These are phyloP conservation scores for Plectus sambesii DNA, from an alignment of 1,140 invertebrate genomes.

Conservation along the genomic window DNA sequence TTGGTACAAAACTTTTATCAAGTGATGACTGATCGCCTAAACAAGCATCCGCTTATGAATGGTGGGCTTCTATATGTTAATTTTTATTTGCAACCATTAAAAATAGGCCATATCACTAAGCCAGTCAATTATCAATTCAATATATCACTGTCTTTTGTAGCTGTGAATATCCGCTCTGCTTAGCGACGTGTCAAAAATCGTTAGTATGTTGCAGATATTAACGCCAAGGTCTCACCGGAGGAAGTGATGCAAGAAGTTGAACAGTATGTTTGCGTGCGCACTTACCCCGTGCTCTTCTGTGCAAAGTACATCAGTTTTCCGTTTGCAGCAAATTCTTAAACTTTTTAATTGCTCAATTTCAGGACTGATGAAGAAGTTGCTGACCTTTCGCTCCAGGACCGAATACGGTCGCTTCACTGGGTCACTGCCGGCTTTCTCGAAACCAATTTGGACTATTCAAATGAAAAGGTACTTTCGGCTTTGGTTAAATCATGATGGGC, in stretches of 20 bases:
- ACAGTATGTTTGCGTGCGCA: slow-evolving; percentile 33
- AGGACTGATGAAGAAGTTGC: slow-evolving; percentile 43
- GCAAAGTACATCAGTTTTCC: slow-evolving; percentile 21
- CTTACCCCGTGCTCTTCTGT: slow-evolving; percentile 34
- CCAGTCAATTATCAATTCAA: slow-evolving; percentile 3
- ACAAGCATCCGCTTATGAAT: too few relatives aligned
- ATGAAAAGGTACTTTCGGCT: slow-evolving; percentile 25
- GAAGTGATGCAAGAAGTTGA: slow-evolving; percentile 35
- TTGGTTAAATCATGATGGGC: too few relatives aligned
- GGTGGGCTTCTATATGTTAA: too few relatives aligned
- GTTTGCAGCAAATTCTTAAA: background rate
- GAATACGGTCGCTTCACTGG: slow-evolving; percentile 86
- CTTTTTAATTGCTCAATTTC: too few relatives aligned
- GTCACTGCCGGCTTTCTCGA: slow-evolving; percentile 84
- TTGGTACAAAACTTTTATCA: slow-evolving; percentile 80
- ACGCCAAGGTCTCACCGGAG: slow-evolving; percentile 13
- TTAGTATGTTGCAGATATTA: background rate
- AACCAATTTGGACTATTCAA: slow-evolving; percentile 33
- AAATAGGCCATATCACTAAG: too few relatives aligned
- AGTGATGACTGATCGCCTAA: slow-evolving; percentile 63
- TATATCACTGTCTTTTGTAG: background rate
- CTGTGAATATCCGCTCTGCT: background rate
- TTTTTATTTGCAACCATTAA: too few relatives aligned
- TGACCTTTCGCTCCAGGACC: slow-evolving; percentile 42
- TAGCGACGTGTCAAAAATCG: background rate